phyloP scores from a whole-genome alignment of 1,140 invertebrate species.

The Alviniconcha marisindica region DNA sequence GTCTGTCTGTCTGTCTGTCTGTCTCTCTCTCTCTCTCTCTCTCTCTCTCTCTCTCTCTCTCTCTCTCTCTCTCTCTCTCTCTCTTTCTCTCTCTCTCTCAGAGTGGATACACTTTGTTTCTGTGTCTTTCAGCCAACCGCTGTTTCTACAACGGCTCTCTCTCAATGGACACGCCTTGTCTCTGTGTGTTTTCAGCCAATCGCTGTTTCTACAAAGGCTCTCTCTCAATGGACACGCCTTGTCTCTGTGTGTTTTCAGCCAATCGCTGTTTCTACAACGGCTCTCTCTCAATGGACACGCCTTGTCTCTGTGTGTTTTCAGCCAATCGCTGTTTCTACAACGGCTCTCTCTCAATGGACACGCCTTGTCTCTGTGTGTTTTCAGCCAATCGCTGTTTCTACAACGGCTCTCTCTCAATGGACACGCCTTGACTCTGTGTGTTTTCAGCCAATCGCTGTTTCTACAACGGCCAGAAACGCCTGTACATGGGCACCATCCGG shows the following conservation, averaged over 20 bases:
- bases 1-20: not conserved
- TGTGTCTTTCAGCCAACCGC: not conserved
- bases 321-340: not conserved
- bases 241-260: conserved; percentile 49
- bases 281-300: too few species aligned
- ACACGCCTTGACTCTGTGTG: not conserved
- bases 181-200: not conserved
- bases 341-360: not conserved
- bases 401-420: not conserved
- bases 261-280: conserved; percentile 71
- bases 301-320: not conserved
- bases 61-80: not conserved
- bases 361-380: not conserved
- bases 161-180: not conserved
- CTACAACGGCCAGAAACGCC: conserved; percentile 67
- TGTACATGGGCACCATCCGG: conserved; percentile 65
- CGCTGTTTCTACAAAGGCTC: not conserved
- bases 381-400: not conserved
- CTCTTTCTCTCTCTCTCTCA: not conserved
- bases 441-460: conserved; percentile 68
- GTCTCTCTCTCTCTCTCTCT: not conserved
- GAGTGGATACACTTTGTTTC: too few species aligned
- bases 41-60: conserved; percentile 5
- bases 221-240: not conserved
- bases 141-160: not conserved